A percentile compares a stretch with the other conserved stretches of the same genome.
Conservation (phyloP, 2,888 invertebrate species). For the Orchestes rusci region DNA sequence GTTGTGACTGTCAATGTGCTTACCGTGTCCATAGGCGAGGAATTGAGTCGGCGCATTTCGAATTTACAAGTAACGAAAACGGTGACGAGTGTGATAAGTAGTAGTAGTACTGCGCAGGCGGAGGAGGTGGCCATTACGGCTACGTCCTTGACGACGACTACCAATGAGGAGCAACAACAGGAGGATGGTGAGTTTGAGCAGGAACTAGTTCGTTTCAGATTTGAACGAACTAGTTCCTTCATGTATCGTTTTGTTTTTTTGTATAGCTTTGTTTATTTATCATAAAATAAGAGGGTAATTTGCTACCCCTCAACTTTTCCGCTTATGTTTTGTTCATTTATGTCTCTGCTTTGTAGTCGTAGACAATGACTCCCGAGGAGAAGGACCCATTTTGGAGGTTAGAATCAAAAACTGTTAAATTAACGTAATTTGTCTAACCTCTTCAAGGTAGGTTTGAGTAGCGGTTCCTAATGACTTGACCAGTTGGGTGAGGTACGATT, state of each 20-base stretch:
- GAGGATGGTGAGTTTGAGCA: too few relatives aligned
- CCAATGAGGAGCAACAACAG: slow-evolving; percentile 38
- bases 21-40: slow-evolving; percentile 34
- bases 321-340: slow-evolving; percentile 35
- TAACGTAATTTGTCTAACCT: too few relatives aligned
- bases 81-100: slow-evolving; percentile 51
- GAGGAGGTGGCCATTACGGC: slow-evolving; percentile 22
- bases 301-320: too few relatives aligned
- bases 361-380: slow-evolving; percentile 39
- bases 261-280: slow-evolving; percentile 32
- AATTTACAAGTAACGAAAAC: slow-evolving; percentile 53
- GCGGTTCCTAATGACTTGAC: too few relatives aligned
- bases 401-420: too few relatives aligned
- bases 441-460: too few relatives aligned
- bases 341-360: slow-evolving; percentile 42
- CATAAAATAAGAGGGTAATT: too few relatives aligned
- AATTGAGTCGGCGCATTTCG: slow-evolving; percentile 38
- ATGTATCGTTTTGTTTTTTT: slow-evolving; percentile 22
- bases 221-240: too few relatives aligned
- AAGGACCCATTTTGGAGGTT: slow-evolving; percentile 40
- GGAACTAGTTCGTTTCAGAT: too few relatives aligned
- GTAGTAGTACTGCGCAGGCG: slow-evolving; percentile 35
- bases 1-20: too few relatives aligned
- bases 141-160: slow-evolving; percentile 28
- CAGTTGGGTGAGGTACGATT: too few relatives aligned